Evolutionary conservation across 1,140 invertebrate genomes (phyloP).

Genomic region (Geopemphigus sp.): DNA sequence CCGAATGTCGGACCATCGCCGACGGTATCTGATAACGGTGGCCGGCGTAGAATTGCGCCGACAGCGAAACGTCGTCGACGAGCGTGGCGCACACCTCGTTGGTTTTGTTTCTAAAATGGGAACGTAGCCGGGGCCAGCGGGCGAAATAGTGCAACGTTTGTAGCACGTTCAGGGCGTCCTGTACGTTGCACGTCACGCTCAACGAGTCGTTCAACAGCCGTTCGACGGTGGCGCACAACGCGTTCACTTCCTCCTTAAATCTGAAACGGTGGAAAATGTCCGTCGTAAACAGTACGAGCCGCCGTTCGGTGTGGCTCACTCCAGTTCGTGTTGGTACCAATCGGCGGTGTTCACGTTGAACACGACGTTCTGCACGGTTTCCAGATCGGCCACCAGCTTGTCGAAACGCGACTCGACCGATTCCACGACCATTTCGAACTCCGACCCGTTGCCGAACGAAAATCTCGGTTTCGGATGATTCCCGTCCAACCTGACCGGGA

Average conservation of each 20-base stretch:
- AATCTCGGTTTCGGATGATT: conserved; percentile 19
- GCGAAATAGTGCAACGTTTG: conserved; percentile 27
- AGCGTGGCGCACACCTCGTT: not conserved
- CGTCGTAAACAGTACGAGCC: not conserved
- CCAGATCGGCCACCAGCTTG: conserved; percentile 17
- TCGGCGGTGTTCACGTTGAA: conserved; percentile 28
- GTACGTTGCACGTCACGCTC: not conserved
- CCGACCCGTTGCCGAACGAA: conserved; percentile 17
- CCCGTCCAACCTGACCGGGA: not conserved
- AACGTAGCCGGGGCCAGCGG: not conserved
- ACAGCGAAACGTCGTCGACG: conserved; percentile 3
- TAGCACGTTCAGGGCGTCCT: conserved; percentile 22
- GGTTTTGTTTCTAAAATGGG: not conserved
- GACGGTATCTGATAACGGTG: not conserved
- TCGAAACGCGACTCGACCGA: conserved; percentile 25
- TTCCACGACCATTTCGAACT: conserved; percentile 19
- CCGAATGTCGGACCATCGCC: not conserved
- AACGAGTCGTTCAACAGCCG: conserved; percentile 15
- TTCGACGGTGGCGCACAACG: not conserved
- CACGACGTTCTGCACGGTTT: conserved; percentile 19
- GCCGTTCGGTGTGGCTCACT: not conserved
- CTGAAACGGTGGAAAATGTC: not conserved
- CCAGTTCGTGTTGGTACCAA: conserved; percentile 14
- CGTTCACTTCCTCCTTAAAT: conserved; percentile 21
- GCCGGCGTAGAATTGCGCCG: not conserved